phyloP scores from a whole-genome alignment of 2,113 vertebrate species.

The Crypturellus undulatus region DNA sequence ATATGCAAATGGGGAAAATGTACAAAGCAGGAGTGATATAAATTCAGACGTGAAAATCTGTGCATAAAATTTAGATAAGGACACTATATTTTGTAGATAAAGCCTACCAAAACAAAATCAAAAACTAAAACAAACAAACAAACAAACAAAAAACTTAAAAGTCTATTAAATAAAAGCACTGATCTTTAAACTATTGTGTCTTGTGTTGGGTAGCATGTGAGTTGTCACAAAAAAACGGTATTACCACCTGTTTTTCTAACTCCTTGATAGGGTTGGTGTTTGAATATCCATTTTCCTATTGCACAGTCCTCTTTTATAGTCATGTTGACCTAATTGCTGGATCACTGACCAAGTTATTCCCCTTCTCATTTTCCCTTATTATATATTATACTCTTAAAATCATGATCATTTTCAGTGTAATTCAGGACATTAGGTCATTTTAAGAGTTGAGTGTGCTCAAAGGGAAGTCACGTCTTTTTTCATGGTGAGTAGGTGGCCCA shows the following conservation, averaged over 20 bases:
- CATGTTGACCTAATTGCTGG: not conserved
- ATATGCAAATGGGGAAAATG: not conserved
- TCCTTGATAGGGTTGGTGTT: not conserved
- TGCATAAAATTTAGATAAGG: not conserved
- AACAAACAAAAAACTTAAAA: not conserved
- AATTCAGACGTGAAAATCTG: not conserved
- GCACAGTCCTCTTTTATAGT: not conserved
- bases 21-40: not conserved
- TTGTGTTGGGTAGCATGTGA: not conserved
- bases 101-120: not conserved
- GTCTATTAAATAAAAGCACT: not conserved
- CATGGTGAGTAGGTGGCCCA: not conserved
- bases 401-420: not conserved
- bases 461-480: not conserved
- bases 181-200: not conserved
- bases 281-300: not conserved
- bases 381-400: not conserved
- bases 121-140: too few species aligned
- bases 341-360: not conserved
- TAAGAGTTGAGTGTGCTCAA: not conserved
- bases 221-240: not conserved
- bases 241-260: not conserved
- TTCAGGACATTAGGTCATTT: not conserved
- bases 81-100: fast-evolving
- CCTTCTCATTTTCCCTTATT: not conserved